Percentiles rank a stretch among this genome's conserved stretches.
Conservation (phyloP, 2,797 vertebrate genomes). For the Sebastes trivittatus region DNA sequence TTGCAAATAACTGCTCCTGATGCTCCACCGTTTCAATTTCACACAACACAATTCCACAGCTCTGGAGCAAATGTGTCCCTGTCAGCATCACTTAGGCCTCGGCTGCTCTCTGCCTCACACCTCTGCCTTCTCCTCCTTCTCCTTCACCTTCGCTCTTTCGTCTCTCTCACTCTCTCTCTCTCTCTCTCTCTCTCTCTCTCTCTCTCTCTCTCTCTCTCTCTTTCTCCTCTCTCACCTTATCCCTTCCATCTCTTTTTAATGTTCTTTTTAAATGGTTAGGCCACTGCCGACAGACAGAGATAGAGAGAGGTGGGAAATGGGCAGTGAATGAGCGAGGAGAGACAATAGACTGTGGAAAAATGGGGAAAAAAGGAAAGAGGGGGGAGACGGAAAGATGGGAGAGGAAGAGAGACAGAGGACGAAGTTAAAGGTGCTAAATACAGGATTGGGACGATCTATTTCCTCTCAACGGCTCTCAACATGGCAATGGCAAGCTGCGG, state of each 20-base stretch:
- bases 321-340: constrained; percentile 13
- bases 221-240: not conserved
- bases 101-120: constrained; percentile 57
- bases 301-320: constrained; percentile 27
- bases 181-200: not conserved
- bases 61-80: constrained; percentile 82
- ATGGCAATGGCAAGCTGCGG: no score
- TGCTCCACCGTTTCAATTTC: constrained; percentile 83
- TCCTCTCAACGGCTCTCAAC: no score
- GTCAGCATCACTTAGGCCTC: constrained; percentile 80
- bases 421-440: not conserved
- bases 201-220: not conserved
- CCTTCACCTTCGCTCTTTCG: constrained; percentile 38
- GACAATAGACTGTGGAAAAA: constrained; percentile 24
- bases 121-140: constrained; percentile 20
- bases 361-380: not conserved
- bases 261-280: constrained; percentile 53
- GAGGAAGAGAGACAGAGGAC: not conserved
- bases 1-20: constrained; percentile 81
- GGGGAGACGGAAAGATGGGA: not conserved
- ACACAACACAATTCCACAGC: constrained; percentile 83
- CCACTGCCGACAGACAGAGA: constrained; percentile 24
- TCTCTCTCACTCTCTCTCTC: not conserved
- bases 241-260: constrained; percentile 54
- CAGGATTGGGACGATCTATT: not conserved